Evolutionary conservation across 2,888 invertebrate species (phyloP).

Genomic region (Choristoneura rosaceana): DNA sequence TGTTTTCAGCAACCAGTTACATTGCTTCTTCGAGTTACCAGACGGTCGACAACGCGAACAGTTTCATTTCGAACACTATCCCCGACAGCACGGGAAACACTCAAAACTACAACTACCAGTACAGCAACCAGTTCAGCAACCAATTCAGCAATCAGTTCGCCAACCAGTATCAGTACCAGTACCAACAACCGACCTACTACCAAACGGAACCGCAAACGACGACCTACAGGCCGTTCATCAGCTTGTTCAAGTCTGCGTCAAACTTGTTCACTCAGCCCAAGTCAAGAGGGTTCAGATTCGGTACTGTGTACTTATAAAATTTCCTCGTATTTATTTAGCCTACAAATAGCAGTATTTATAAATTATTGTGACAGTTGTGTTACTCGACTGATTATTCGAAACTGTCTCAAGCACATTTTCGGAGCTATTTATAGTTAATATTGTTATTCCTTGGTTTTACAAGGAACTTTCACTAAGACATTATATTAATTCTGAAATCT

Average conservation of each 20-base stretch:
- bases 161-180: conserved; percentile 71
- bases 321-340: conserved; percentile 31
- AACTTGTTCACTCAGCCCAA: conserved; percentile 76
- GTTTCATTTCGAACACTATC: conserved; percentile 83
- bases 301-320: conserved; percentile 73
- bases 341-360: conserved; percentile 72
- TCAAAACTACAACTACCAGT: conserved; percentile 74
- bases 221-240: conserved; percentile 78
- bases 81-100: conserved; percentile 81
- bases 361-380: conserved; percentile 80
- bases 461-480: conserved; percentile 64
- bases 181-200: conserved; percentile 67
- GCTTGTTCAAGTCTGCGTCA: conserved; percentile 77
- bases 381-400: conserved; percentile 83
- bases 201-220: conserved; percentile 61
- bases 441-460: conserved; percentile 84
- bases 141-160: conserved; percentile 69
- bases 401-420: conserved; percentile 66
- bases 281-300: conserved; percentile 72
- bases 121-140: conserved; percentile 69
- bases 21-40: conserved; percentile 75
- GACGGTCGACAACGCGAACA: conserved; percentile 74
- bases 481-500: conserved; percentile 36
- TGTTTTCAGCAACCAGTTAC: conserved; percentile 72
- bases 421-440: conserved; percentile 74